phyloP scores from a whole-genome alignment of 2,113 vertebrate species.

The Ciconia maguari region DNA sequence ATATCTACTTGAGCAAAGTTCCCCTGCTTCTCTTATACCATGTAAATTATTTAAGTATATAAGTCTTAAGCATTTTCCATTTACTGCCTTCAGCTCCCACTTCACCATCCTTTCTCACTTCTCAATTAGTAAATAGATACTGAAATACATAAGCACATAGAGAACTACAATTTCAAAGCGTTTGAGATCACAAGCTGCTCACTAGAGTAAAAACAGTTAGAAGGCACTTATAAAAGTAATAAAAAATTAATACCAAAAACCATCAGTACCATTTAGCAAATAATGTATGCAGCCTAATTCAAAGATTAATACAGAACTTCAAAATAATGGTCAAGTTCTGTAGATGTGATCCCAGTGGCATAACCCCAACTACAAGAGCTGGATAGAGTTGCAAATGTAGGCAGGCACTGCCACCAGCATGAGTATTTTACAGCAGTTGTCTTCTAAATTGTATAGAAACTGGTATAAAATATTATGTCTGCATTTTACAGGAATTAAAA shows the following conservation, averaged over 20 bases:
- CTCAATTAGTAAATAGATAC: slow-evolving; percentile 56
- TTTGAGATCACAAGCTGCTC: slow-evolving; percentile 38
- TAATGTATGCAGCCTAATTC: slow-evolving; percentile 14
- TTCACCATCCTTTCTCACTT: slow-evolving; percentile 42
- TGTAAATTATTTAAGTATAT: slow-evolving; percentile 42
- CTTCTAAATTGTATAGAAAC: not conserved
- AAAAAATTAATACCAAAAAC: slow-evolving; percentile 62
- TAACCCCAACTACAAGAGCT: not conserved
- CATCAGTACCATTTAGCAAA: slow-evolving; percentile 30
- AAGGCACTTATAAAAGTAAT: slow-evolving; percentile 50
- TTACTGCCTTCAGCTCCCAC: slow-evolving; percentile 24
- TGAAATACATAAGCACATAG: slow-evolving; percentile 42
- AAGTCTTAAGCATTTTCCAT: slow-evolving; percentile 39
- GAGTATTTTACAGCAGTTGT: not conserved
- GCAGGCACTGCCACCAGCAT: not conserved
- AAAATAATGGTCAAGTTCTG: not conserved
- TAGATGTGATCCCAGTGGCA: not conserved
- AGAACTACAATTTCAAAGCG: slow-evolving; percentile 44
- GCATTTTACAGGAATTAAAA: not conserved
- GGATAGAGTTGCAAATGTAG: not conserved
- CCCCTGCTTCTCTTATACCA: slow-evolving; percentile 3
- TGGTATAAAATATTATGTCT: not conserved
- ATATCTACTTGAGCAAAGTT: not conserved
- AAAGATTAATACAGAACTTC: not conserved
- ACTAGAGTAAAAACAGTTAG: slow-evolving; percentile 46